Conservation (phyloP, 1,140 invertebrate genomes). For the Pachypeltis micranthus region DNA sequence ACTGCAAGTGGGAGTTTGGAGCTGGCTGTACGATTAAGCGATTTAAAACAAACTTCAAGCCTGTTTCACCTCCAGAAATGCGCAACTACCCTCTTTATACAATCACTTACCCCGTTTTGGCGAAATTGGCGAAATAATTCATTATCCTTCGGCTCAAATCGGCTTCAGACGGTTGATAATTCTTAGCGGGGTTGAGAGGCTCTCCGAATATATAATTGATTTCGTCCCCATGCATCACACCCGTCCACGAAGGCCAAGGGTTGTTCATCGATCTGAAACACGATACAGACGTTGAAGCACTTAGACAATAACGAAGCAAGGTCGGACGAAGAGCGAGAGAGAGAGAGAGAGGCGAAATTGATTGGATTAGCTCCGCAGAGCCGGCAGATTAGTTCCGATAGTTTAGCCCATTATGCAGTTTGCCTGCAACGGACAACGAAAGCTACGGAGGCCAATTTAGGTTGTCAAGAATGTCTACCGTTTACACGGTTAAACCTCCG, state of each 20-base stretch:
- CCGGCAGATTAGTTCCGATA: no score
- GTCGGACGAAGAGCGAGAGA: not conserved
- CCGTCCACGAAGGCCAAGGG: conserved; percentile 92
- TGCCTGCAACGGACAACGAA: no score
- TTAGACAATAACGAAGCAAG: not conserved
- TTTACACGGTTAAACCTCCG: no score
- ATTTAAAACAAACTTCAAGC: no score
- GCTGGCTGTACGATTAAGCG: no score
- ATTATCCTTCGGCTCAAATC: conserved; percentile 75
- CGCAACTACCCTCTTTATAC: not conserved
- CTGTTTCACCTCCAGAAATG: no score
- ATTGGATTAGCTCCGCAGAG: not conserved
- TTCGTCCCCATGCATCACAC: conserved; percentile 91
- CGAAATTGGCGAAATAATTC: conserved; percentile 93
- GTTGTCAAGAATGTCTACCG: no score
- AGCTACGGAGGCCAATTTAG: no score
- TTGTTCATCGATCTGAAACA: conserved; percentile 52
- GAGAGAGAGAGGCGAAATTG: not conserved
- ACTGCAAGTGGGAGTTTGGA: no score
- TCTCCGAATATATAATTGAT: conserved; percentile 91
- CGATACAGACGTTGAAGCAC: conserved; percentile 23
- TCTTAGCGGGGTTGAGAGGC: conserved; percentile 65
- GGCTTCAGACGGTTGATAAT: conserved; percentile 66
- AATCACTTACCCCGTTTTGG: conserved; percentile 70
- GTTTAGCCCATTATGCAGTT: no score